A percentile compares a stretch with the other conserved stretches of the same genome.
phyloP scores from a whole-genome alignment of 1,140 invertebrate species.

The Vollenhovia emeryi region DNA sequence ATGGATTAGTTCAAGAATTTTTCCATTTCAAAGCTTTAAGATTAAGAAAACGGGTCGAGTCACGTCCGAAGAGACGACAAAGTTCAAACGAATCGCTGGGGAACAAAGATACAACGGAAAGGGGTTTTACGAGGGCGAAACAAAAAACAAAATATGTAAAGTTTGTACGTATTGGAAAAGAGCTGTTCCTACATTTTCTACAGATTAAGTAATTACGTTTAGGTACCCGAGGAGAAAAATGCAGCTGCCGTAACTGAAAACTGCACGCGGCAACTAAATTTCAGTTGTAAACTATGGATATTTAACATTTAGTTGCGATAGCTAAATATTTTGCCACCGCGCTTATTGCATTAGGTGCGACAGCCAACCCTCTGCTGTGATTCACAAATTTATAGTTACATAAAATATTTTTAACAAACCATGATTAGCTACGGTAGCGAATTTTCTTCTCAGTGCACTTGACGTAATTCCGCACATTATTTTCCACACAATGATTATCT shows the following conservation, averaged over 20 bases:
- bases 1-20: conserved; percentile 1
- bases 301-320: too few species aligned
- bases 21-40: not conserved
- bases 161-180: not conserved
- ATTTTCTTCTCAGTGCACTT: too few species aligned
- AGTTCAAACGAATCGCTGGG: not conserved
- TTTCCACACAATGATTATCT: not conserved
- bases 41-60: not conserved
- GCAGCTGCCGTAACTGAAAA: too few species aligned
- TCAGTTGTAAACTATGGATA: too few species aligned
- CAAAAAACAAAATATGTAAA: not conserved
- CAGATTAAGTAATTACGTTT: not conserved
- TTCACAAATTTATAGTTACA: too few species aligned
- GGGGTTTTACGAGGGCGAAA: not conserved
- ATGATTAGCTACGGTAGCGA: too few species aligned
- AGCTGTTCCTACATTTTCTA: not conserved
- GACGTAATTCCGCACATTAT: not conserved
- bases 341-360: too few species aligned
- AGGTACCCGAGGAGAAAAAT: too few species aligned
- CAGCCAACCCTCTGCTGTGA: too few species aligned
- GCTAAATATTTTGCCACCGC: too few species aligned
- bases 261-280: too few species aligned
- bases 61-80: not conserved
- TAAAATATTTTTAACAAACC: too few species aligned
- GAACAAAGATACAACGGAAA: not conserved